Base-by-base conservation (phyloP, 1,140 invertebrate genomes). In the Vollenhovia emeryi region DNA sequence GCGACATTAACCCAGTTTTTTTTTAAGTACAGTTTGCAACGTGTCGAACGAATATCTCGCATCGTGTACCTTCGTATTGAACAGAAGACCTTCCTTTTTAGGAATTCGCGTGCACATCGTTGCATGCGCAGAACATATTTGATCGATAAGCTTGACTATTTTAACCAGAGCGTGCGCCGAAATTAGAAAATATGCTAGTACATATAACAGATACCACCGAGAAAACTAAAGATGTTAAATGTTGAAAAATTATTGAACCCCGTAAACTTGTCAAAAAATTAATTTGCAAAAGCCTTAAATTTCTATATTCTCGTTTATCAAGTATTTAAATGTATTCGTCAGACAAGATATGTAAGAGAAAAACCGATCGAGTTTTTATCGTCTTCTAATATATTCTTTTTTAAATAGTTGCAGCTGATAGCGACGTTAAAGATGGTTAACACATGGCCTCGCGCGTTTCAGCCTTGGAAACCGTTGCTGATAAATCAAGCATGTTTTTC, bases 1-100 rank as follows among this genome's bases (percentile, higher is more conserved):
- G 21, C 40, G 64, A 59, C 78, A 71, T 55, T 82, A 71, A 82
- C 78, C 78, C 2, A 78, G 43, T 78, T 78, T 78, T 62, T 45
- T n/a, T 11, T 18, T 1, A 21, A 74, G 33, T 33, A 45, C 3
- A 33, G 9, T 13, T 24, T 43, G 18, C 27, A 21, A 13, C 18
- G n/a, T 64, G n/a, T 48, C 18, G 30, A 50, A 64, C 13, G 11
- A 33, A 43, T 60, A 43, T 60, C 73, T 60, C 24, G 15, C 55
- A 40, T 57, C 13, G 13, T 36, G 11, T 13, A 48, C 15, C 27
- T 21, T 2, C 30, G 55, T 43, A 36, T 27, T 40, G 40, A 76
- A 45, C 18, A 45, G 30, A 33, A 50, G 13, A 78, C 43, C 55
- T 78, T 27, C 15, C 30, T 36, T 50, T 50, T 36, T 21, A 9